Evolutionary conservation across 2,113 vertebrate species (phyloP), one percentile per base, ranked within the genome.

Genomic region (Emydura subglobosa): DNA sequence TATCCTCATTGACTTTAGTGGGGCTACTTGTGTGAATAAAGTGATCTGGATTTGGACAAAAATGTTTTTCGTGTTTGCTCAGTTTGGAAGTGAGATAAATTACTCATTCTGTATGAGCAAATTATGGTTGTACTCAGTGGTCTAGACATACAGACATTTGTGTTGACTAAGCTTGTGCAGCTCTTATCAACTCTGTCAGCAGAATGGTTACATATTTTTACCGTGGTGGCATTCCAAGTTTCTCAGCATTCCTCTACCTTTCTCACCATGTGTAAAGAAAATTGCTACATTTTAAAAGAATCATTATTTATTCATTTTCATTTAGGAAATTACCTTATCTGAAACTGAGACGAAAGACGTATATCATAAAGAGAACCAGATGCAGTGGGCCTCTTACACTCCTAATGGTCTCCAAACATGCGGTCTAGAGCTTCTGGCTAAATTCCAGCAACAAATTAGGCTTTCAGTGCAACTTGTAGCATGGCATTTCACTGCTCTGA

Each of bases 31-130:
- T 92, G 83, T 68, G 83, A n/a, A 12, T 85, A 93, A 91, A 78
- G 90, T 2, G 1, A 83, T 74, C 90, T 95, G 78, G 85, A 95
- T 93, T 88, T 83, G 72, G 49, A 94, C 5, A 86, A 61, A 96
- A 91, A 47, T 74, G 42, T 9, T 94, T 94, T 92, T 34, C 83
- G 14, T 88, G 25, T 97, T 96, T 96, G 80, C 96, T 95, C 90
- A 96, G 57, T 96, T 97, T 97, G 87, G 92, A 97, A 95, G 89
- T 94, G 95, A 98, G 95, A 97, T 82, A 49, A 79, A 96, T 95
- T 79, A 59, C 93, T 94, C 57, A 90, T 95, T 97, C 87, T 97
- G 87, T 94, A 50, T 93, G 76, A 95, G 84, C 96, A 96, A 96
- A 93, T 96, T 97, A 89, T 80, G 88, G 65, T 83, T 59, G 27